Evolutionary conservation across 2,113 vertebrate genomes (phyloP).

Genomic region (Acanthisitta chloris): DNA sequence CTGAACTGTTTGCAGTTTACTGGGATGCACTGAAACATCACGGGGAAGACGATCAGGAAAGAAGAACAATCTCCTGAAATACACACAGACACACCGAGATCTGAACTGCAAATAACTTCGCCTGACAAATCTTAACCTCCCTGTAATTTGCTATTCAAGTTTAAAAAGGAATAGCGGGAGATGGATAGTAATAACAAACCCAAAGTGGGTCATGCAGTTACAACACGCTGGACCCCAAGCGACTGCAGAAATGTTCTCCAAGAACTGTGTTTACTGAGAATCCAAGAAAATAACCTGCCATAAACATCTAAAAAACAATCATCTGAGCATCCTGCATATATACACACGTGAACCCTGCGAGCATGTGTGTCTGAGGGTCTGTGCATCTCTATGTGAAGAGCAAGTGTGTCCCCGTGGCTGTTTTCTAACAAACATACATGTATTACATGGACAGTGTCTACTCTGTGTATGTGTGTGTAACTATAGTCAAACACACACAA

Average conservation of each 20-base stretch:
- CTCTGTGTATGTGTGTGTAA: background rate
- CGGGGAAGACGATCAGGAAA: background rate
- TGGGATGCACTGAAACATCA: background rate
- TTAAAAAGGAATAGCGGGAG: background rate
- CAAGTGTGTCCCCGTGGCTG: background rate
- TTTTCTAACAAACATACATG: background rate
- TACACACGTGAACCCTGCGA: background rate
- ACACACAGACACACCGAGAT: background rate
- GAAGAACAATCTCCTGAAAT: background rate
- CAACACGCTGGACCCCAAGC: background rate
- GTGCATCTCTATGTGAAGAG: background rate
- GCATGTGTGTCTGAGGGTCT: background rate
- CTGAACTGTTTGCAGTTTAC: background rate
- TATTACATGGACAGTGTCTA: constrained; percentile 4
- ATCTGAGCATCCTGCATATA: background rate
- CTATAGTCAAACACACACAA: constrained; percentile 47
- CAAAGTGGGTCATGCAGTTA: background rate
- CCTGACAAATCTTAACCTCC: background rate
- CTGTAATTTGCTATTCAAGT: background rate
- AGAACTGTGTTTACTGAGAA: background rate
- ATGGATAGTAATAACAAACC: background rate
- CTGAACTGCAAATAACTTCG: background rate
- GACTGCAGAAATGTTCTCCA: background rate
- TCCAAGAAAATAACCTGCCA: background rate
- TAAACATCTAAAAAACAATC: background rate